Evolutionary conservation across 2,888 invertebrate species (phyloP).

Genomic region (Drosophila nigritarsus): DNA sequence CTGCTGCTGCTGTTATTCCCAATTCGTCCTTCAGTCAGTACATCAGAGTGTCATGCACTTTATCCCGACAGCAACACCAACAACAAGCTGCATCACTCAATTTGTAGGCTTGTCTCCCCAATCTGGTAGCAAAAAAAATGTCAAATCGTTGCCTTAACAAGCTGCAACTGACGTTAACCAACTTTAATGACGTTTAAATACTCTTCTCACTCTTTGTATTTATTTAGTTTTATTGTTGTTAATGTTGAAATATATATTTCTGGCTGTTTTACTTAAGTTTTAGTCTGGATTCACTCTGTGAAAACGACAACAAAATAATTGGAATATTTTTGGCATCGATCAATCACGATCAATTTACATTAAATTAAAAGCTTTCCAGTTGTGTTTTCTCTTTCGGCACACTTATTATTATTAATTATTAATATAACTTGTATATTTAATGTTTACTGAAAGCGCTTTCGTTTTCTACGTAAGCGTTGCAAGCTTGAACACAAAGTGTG

Average conservation of each 20-base stretch:
- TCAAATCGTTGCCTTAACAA: conserved; percentile 51
- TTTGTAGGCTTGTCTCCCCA: conserved; percentile 40
- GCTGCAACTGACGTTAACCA: neutral
- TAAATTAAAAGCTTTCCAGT: neutral
- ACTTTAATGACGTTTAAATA: conserved; percentile 10
- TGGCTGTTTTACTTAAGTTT: too few species aligned
- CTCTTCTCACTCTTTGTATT: conserved; percentile 1
- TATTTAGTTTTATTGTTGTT: neutral
- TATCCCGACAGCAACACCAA: conserved; percentile 22
- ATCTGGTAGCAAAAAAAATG: conserved; percentile 46
- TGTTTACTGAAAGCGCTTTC: neutral
- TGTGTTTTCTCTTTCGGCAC: neutral
- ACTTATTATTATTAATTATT: neutral
- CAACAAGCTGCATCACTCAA: conserved; percentile 40
- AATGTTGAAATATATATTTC: neutral
- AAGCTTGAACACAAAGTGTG: neutral
- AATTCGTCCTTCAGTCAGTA: conserved; percentile 26
- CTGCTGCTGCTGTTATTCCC: conserved; percentile 21
- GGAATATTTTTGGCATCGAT: neutral
- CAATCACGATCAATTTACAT: neutral
- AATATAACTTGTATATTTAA: neutral
- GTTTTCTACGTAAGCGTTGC: neutral
- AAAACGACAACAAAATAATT: neutral
- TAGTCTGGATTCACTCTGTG: neutral
- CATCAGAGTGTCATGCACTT: conserved; percentile 48